phyloP scores from a whole-genome alignment of 2,797 vertebrate species.

The Mus spretus region DNA sequence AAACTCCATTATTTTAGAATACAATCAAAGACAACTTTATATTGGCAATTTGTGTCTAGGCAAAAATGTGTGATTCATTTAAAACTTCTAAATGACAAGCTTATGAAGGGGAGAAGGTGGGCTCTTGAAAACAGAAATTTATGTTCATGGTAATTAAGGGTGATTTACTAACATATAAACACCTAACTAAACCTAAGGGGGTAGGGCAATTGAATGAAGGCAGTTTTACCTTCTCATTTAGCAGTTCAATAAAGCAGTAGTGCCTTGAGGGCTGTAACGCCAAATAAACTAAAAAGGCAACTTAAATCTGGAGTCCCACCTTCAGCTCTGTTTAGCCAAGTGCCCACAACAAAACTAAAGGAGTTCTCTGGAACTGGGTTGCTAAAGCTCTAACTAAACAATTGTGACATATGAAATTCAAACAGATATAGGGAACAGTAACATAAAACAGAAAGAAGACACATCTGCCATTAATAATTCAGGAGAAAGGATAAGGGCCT shows the following conservation, averaged over 20 bases:
- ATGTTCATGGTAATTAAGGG: constrained; percentile 78
- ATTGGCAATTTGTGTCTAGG: constrained; percentile 80
- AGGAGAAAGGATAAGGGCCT: constrained; percentile 69
- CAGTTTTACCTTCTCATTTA: constrained; percentile 81
- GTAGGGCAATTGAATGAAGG: constrained; percentile 64
- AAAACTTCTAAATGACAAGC: constrained; percentile 75
- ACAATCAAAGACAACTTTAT: constrained; percentile 83
- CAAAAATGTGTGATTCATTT: constrained; percentile 84
- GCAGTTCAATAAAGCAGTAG: constrained; percentile 73
- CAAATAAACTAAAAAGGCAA: constrained; percentile 70
- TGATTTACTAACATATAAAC: constrained; percentile 84
- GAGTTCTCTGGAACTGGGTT: constrained; percentile 59
- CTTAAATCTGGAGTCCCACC: constrained; percentile 47
- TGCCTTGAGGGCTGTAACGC: constrained; percentile 72
- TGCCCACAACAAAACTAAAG: constrained; percentile 69
- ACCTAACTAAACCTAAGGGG: constrained; percentile 77
- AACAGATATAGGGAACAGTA: constrained; percentile 61
- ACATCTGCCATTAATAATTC: constrained; percentile 79
- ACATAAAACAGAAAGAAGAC: constrained; percentile 76
- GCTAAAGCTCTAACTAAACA: constrained; percentile 71
- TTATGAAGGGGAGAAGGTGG: constrained; percentile 35
- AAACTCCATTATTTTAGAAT: constrained; percentile 77
- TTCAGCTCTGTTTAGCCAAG: constrained; percentile 67
- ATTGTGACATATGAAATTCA: constrained; percentile 70
- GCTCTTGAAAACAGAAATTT: constrained; percentile 79